Base-by-base conservation (phyloP, 2,797 vertebrate species). In the Leptatherina wallacei region DNA sequence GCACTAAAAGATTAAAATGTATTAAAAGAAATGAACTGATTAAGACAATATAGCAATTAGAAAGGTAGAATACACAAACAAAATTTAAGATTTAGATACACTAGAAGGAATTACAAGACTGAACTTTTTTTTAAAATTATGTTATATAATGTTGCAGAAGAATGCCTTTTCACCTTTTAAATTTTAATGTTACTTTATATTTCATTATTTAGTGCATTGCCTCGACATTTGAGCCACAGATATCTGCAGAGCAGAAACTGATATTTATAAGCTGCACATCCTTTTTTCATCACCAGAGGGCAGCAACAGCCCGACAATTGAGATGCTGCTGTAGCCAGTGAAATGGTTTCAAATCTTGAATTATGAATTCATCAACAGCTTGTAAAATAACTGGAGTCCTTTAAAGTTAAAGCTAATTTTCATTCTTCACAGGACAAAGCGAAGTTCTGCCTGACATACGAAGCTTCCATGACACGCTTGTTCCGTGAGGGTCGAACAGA, bases 381-480 rank as follows among this genome's bases (percentile, higher is more conserved):
- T 61, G 0, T 49, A 16, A 35, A 44, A 7, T 8, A 52, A 2
- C 58, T 8, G 14, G 6, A 16, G 6, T 49, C 2, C 35, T 54
- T 73, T 72, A 6, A 36, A 51, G n/a, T 11, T 16, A 2, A 57
- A 24, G 0, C 3, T 58, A 5, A 73, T 5, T 13, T 22, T 16
- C 0, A 73, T 16, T 52, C 32, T 44, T 22, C 71, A 67, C 79
- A 95, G 98, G 97, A 99, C 88, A 99, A 98, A 95, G 94, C 94
- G n/a, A 98, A 97, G 77, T 99, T 99, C 89, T 98, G 94, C 78
- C 93, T 99, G 83, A 99, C 98, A 0, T 99, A 99, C 0, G 98
- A 99, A 78, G 98, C 98, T 2, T 99, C 98, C 67, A 99, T 99
- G 98, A 99, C 98, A 0, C 96, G 98, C 13, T 85, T 99, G 69